phyloP scores from a whole-genome alignment of 2,888 invertebrate genomes.

The Anthophora plumipes region DNA sequence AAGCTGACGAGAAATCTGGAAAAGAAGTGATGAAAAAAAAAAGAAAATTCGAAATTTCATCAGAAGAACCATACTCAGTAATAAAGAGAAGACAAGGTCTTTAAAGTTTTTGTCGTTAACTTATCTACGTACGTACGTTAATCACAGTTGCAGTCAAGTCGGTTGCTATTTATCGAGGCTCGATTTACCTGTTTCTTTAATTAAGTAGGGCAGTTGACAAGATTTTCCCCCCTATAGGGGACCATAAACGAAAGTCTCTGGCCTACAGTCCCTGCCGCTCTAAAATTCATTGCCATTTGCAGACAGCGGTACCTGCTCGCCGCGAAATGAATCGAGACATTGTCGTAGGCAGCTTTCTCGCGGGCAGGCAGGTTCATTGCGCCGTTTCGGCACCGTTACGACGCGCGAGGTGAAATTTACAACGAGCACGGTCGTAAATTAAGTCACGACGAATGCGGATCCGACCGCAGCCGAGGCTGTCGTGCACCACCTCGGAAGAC shows the following conservation, averaged over 20 bases:
- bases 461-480: slow-evolving; percentile 34
- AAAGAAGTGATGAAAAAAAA: background rate
- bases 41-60: background rate
- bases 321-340: slow-evolving; percentile 54
- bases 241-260: slow-evolving; percentile 49
- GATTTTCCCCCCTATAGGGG: slow-evolving; percentile 1
- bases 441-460: slow-evolving; percentile 53
- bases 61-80: background rate
- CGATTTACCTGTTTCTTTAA: slow-evolving; percentile 25
- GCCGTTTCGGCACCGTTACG: slow-evolving; percentile 63
- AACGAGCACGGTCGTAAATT: slow-evolving; percentile 62
- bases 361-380: slow-evolving; percentile 57
- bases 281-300: slow-evolving; percentile 52
- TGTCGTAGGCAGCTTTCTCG: slow-evolving; percentile 66
- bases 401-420: slow-evolving; percentile 67
- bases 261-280: slow-evolving; percentile 13
- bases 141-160: background rate
- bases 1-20: background rate
- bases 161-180: background rate
- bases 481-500: background rate
- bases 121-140: background rate
- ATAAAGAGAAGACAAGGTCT: background rate
- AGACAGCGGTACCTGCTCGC: slow-evolving; percentile 40
- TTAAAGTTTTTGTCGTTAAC: background rate
- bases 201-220: slow-evolving; percentile 4